Evolutionary conservation across 1,140 invertebrate genomes (phyloP), one percentile per base, ranked within the genome.

Genomic region (Heliconius congener): DNA sequence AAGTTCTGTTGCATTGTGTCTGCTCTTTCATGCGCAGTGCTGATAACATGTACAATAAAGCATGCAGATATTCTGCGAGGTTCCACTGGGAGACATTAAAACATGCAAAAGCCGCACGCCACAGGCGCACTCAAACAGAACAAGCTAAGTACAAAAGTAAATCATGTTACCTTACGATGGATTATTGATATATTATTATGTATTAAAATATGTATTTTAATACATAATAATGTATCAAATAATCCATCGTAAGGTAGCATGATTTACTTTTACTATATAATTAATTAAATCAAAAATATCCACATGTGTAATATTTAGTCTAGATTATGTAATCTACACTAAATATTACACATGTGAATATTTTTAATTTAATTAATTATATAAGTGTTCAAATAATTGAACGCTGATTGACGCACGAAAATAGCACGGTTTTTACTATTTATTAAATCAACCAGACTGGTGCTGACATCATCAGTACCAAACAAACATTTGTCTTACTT

Each of bases 401-500:
- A 6, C 57, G 57, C 39, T 73, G 72, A 74, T 88, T 85, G 80
- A 86, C 84, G 84, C 82, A 90, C 78, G 82, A 82, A 81, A 46
- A 46, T 46, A 46, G 13, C 42, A 46, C 42, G 42, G 42, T 85
- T 84, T 79, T 82, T n/a, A 50, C 76, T 73, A 50, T 79, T 86
- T 83, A 79, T 77, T 82, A 83, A 87, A 80, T 82, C 76, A 77
- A 80, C 82, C 77, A 79, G 81, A 82, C 75, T 73, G 42, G 4
- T 46, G 13, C 74, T 88, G 87, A 88, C 84, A 84, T 89, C 85
- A 90, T 84, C 82, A 60, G 19, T 60, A 3, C n/a, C n/a, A 11
- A 60, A 60, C 57, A 60, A 23, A 23, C n/a, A 60, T 60, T 60
- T 27, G 57, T 23, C 23, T 27, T 27, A 8, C 23, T 60, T 23